Base-by-base conservation (phyloP, 2,797 vertebrate species). In the Onychomys leucogaster region DNA sequence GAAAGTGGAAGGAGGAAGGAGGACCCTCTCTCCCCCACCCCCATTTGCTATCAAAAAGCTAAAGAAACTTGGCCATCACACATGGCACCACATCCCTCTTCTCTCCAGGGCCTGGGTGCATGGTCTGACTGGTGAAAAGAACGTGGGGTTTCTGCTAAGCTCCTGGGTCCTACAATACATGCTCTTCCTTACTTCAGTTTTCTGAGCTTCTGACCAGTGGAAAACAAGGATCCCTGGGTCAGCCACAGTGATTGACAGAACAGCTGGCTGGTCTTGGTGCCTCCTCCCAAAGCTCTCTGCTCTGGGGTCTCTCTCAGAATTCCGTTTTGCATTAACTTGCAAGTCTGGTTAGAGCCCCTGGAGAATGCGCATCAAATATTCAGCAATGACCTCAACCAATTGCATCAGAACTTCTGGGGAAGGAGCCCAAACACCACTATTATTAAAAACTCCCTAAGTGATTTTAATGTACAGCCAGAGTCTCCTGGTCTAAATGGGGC, bases 371-470 rank as follows among this genome's bases (percentile, higher is more conserved):
- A 93, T 94, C 65, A 94, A 94, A 93, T 94, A 94, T 85, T 93
- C 81, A 97, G 63, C 43, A 41, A 67, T 87, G 86, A 95, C 77
- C 89, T 92, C 90, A 69, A 76, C 43, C 89, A 95, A 41, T 29
- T 76, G 52, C 93, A 67, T 76, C 78, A 87, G 85, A 90, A 93
- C 77, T 91, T 94, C 76, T 85, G 41, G 85, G 52, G 75, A 43
- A 10, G 75, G 78, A 57, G 11, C 57, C 83, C 12, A 23, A 77
- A 63, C 77, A 46, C 32, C 13, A 67, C 37, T 65, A 43, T 84
- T 88, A 76, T 63, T 94, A 49, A 81, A 93, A 71, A 81, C 23
- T 57, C 81, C 81, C 49, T 61, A 87, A 89, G 95, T 85, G 94
- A 87, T 76, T 73, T 43, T 57, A 88, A 46, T n/a, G 86, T 27